These are phyloP conservation scores for Drosophila takahashii DNA, from an alignment of 1,140 invertebrate species.

Conservation along the genomic window DNA sequence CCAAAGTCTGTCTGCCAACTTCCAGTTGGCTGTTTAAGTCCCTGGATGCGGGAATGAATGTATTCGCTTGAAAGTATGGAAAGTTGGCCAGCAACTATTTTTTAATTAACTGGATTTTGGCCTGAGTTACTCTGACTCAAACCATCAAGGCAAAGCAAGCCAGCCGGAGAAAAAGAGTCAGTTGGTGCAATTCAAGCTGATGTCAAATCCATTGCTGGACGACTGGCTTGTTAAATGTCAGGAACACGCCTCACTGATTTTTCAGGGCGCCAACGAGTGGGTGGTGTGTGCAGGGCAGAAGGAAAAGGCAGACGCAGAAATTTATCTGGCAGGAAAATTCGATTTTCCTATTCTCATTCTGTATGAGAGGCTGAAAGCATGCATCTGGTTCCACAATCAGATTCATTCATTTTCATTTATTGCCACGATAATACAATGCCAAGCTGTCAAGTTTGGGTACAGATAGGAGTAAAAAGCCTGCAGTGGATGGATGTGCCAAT, in stretches of 20 bases:
- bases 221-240: slow-evolving; percentile 71
- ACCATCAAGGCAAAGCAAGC: background rate
- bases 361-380: slow-evolving; percentile 45
- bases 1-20: slow-evolving; percentile 8
- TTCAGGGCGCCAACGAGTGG: slow-evolving; percentile 3
- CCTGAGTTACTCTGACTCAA: slow-evolving; percentile 6
- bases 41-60: slow-evolving; percentile 28
- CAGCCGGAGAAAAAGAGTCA: slow-evolving; percentile 12
- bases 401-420: slow-evolving; percentile 74
- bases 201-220: slow-evolving; percentile 33
- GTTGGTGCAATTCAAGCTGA: slow-evolving; percentile 23
- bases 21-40: slow-evolving; percentile 26
- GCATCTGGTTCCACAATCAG: slow-evolving; percentile 40
- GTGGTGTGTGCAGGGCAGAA: slow-evolving; percentile 3
- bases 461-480: slow-evolving; percentile 5
- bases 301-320: slow-evolving; percentile 60
- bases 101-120: slow-evolving; percentile 75
- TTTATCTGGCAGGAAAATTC: slow-evolving; percentile 65
- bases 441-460: slow-evolving; percentile 41
- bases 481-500: slow-evolving; percentile 12
- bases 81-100: slow-evolving; percentile 67
- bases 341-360: slow-evolving; percentile 54
- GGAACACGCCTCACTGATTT: slow-evolving; percentile 69
- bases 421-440: slow-evolving; percentile 52
- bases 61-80: slow-evolving; percentile 69